Base-by-base conservation (phyloP, 2,113 vertebrate genomes). In the Zosterops japonicus region DNA sequence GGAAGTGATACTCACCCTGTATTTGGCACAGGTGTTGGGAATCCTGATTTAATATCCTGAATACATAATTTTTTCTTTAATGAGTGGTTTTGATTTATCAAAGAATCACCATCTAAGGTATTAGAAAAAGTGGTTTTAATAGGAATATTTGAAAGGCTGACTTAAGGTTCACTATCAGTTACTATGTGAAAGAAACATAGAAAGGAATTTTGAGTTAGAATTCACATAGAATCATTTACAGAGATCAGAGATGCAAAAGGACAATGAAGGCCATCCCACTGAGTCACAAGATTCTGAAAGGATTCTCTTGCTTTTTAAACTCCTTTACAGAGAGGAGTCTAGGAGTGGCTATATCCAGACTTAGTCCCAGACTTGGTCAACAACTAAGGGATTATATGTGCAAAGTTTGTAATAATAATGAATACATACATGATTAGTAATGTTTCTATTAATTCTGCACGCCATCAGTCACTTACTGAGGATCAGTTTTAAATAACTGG, bases 401-500 rank as follows among this genome's bases (percentile, higher is more conserved):
- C 12, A 46, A 67, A 39, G 2, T 29, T 47, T 53, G 9, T n/a
- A 41, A 46, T 29, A 53, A 36, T 75, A 46, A 53, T 46, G 4
- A 72, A 33, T 87, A 46, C 3, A 9, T 36, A 33, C 18, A 36
- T 52, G 8, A 23, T 61, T 53, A 39, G 9, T 53, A 46, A 28
- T 20, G 2, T 39, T 68, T 60, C 24, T 78, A 79, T n/a, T n/a
- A 63, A 47, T 71, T 63, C 19, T 47, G 16, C 24, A 46, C 41
- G 33, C 5, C 25, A 20, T 41, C 15, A 46, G 8, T 74, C 36
- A n/a, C 14, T 69, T 36, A 33, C 28, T 52, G 16, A 67, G 20
- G 20, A 60, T 39, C 16, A 9, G 5, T 47, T 60, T 67, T 44
- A 53, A 33, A 27, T n/a, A 67, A 29, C 0, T 0, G 1, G 11